phyloP scores from a whole-genome alignment of 2,113 vertebrate species.

The Urocitellus parryii region DNA sequence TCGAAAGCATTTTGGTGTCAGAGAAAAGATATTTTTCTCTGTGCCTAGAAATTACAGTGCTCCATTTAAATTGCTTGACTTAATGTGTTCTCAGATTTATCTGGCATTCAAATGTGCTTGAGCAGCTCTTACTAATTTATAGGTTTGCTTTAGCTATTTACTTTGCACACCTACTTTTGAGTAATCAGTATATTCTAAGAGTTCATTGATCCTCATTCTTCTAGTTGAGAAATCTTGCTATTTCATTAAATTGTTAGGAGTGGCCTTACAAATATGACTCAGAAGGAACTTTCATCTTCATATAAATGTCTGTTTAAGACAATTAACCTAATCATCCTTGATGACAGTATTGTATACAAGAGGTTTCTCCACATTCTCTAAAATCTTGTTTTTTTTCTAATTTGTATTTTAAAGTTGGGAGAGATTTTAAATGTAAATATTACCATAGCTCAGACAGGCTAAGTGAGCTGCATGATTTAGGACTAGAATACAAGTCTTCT shows the following conservation, averaged over 20 bases:
- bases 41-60: neutral
- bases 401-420: constrained; percentile 17
- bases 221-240: neutral
- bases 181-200: neutral
- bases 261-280: neutral
- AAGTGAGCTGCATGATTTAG: neutral
- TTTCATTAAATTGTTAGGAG: neutral
- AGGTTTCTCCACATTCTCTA: neutral
- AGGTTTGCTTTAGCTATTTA: neutral
- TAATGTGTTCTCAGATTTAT: neutral
- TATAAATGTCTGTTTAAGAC: neutral
- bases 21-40: neutral
- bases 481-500: neutral
- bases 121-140: neutral
- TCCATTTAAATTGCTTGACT: neutral
- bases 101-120: neutral
- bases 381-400: constrained; percentile 10
- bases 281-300: neutral
- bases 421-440: neutral
- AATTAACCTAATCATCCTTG: neutral
- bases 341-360: neutral
- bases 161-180: neutral
- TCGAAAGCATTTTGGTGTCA: neutral
- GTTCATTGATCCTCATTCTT: neutral
- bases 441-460: neutral